Percentiles rank a stretch among this genome's conserved stretches.
Conservation (phyloP, 2,797 vertebrate genomes). For the Phoeniculus purpureus region DNA sequence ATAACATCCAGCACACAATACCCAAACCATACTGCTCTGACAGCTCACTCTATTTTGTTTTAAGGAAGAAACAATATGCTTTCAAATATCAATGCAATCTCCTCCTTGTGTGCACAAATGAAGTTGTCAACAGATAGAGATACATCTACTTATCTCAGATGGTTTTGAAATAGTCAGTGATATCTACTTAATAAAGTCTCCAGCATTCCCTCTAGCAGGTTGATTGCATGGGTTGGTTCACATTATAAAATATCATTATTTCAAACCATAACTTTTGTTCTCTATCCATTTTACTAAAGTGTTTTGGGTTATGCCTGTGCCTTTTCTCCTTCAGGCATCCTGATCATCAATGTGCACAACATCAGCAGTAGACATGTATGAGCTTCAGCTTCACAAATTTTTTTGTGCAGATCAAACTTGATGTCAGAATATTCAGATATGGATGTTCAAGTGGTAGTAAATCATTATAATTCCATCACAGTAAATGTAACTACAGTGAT, state of each 20-base stretch:
- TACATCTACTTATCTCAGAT: neutral
- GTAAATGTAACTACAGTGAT: neutral
- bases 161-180: neutral
- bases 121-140: neutral
- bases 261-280: neutral
- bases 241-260: neutral
- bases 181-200: neutral
- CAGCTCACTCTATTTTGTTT: neutral
- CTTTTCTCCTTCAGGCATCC: neutral
- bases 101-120: neutral
- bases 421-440: neutral
- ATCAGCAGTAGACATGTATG: neutral
- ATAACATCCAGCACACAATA: neutral
- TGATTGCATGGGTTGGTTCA: neutral
- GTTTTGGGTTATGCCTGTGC: neutral
- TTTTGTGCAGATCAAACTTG: neutral
- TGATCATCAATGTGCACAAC: neutral
- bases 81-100: accelerated
- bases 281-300: neutral
- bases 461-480: neutral
- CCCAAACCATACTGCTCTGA: neutral
- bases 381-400: neutral
- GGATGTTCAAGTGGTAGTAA: neutral
- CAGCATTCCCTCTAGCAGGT: neutral
- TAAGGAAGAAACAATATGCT: neutral